These are phyloP conservation scores for Neomonachus schauinslandi DNA, from an alignment of 2,113 vertebrate species.

Conservation along the genomic window DNA sequence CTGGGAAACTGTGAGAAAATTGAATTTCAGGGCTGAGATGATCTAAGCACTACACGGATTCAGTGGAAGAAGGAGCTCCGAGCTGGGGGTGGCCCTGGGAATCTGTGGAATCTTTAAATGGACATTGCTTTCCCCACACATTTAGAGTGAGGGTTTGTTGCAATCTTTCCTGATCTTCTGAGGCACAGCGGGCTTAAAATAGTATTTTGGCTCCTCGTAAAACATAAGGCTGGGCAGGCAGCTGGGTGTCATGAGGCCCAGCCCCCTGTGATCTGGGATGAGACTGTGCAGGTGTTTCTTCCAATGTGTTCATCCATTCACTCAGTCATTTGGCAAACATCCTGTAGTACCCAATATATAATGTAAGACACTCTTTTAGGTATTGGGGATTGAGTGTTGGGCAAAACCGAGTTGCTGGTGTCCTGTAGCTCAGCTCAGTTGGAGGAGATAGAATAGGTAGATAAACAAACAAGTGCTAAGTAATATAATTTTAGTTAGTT, in stretches of 20 bases:
- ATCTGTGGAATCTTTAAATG: neutral
- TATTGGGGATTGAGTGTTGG: neutral
- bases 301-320: neutral
- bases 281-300: neutral
- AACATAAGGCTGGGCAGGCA: neutral
- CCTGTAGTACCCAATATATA: neutral
- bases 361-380: neutral
- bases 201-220: neutral
- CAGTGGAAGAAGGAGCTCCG: neutral
- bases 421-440: neutral
- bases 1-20: neutral
- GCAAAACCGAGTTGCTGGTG: neutral
- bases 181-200: neutral
- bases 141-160: neutral
- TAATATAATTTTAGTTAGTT: neutral
- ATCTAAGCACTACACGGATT: fast-evolving
- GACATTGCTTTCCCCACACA: neutral
- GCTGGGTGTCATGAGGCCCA: neutral
- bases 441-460: neutral
- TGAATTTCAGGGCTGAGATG: neutral
- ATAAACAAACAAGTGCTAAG: neutral
- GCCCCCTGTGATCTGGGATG: neutral
- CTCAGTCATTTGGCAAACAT: neutral
- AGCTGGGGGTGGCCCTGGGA: neutral
- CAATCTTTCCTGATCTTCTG: neutral